Evolutionary conservation across 2,888 invertebrate species (phyloP), one percentile per base, ranked within the genome.

Genomic region (Caradrina clavipalpis): DNA sequence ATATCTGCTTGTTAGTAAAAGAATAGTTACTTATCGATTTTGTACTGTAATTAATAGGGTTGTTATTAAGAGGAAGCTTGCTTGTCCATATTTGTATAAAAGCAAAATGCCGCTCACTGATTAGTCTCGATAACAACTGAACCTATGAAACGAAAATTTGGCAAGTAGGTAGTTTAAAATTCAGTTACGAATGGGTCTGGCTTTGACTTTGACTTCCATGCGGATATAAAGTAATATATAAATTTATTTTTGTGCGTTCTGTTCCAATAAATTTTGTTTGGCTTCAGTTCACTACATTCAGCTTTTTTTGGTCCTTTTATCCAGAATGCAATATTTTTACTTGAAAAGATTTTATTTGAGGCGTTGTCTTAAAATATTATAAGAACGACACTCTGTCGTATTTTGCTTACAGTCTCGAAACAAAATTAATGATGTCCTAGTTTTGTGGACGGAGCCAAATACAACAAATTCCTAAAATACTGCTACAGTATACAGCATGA

Each of bases 51-150:
- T 42, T 42, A 21, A 15, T 22, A 39, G 42, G 21, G 21, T 19
- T 56, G 13, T 21, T 17, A 21, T 56, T 56, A 39, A 56, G 56
- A 39, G 56, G 56, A 21, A 56, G 56, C 15, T 42, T 4, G 4
- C 17, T 45, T 45, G 4, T 45, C 35, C 8, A 31, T 4, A 31
- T 31, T 31, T 31, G 7, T 5, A 31, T 31, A 31, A 31, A 31
- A 31, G 31, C 2, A 7, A 31, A 31, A 31, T 31, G 7, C 31
- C 7, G 7, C 5, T 31, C 31, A 31, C 31, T 31, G 31, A 31
- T 31, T 31, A 31, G 7, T 31, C 6, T 7, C 31, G 31, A 31
- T 31, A 31, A 31, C 7, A 6, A 31, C 31, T 31, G 7, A 7
- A 31, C 31, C 31, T 7, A 7, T 31, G 7, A 31, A 31, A 6